Base-by-base conservation (phyloP, 2,888 invertebrate species). In the Halocaridina rubra region DNA sequence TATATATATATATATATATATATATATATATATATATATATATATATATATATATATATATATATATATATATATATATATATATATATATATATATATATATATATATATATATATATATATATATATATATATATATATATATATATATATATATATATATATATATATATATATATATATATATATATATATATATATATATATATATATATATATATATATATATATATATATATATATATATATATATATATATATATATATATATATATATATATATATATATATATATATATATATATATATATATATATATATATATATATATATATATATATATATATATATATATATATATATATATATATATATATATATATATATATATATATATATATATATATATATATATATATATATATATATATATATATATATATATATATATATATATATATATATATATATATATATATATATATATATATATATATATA, bases 331-430 rank as follows among this genome's bases (percentile, higher is more conserved):
- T n/a, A n/a, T n/a, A n/a, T n/a, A n/a, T n/a, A 46, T 46, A 46
- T 46, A 46, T 46, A 46, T 46, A 46, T 46, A 46, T 46, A 46
- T 46, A 46, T 46, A 46, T 46, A 46, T 46, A 46, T 46, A 53
- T 53, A 46, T 13, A 46, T 13, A 46, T 13, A 8, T 46, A 46
- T 13, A 46, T 13, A 46, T 13, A 10, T 13, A 46, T 46, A 61
- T 22, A 61, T 61, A 2, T 61, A 2, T 61, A 2, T 61, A 2
- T 61, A 2, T 61, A 61, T 61, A 2, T 61, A 2, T 61, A 61
- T 61, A 2, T 61, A 61, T 61, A 61, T 61, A 61, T 61, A 61
- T 61, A 61, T 61, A 61, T 61, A 61, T 61, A 61, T 61, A 61
- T 61, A 61, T 61, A 61, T 61, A 61, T 19, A 61, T 61, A 61